Conservation (phyloP, 2,797 vertebrate genomes). For the Garrulus glandarius region DNA sequence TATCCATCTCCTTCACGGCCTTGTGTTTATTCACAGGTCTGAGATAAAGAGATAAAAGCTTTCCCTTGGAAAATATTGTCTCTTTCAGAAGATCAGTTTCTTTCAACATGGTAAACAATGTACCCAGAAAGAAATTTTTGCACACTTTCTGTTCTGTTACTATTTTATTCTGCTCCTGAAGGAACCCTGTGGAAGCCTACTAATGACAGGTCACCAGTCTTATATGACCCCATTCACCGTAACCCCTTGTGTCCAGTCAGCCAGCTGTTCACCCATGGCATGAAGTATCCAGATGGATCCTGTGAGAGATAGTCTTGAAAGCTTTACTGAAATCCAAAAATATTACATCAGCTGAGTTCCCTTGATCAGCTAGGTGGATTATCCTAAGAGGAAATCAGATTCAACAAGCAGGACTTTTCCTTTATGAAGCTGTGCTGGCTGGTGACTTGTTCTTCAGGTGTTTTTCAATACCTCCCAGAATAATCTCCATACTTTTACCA, state of each 20-base stretch:
- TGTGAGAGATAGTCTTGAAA: accelerated
- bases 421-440: not conserved
- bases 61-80: not conserved
- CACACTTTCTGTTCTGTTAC: not conserved
- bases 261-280: not conserved
- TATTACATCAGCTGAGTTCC: not conserved
- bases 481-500: not conserved
- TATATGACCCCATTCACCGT: accelerated
- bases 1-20: not conserved
- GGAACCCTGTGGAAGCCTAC: not conserved
- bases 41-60: not conserved
- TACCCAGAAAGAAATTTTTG: not conserved
- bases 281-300: not conserved
- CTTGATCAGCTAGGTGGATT: not conserved
- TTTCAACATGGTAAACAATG: not conserved
- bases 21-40: not conserved
- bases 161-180: not conserved
- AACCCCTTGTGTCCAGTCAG: not conserved
- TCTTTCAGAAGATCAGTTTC: not conserved
- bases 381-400: not conserved
- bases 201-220: not conserved
- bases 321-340: not conserved
- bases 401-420: not conserved
- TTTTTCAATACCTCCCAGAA: not conserved
- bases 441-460: not conserved